Evolutionary conservation across 2,888 invertebrate species (phyloP).

Genomic region (Hoplodrina ambigua): DNA sequence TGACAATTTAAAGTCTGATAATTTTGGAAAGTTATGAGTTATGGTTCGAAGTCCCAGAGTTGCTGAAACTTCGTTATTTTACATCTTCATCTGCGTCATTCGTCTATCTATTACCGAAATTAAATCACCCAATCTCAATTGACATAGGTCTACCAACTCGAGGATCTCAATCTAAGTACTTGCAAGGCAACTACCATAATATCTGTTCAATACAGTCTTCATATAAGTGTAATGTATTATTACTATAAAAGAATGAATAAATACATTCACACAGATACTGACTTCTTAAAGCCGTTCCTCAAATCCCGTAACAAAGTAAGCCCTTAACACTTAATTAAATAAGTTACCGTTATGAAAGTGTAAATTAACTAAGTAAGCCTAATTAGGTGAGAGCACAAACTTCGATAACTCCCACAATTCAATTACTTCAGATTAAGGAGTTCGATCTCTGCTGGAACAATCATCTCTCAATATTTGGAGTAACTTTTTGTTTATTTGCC

Average conservation of each 20-base stretch:
- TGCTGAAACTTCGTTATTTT: background rate
- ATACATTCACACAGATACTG: too few relatives aligned
- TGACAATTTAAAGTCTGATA: slow-evolving; percentile 4
- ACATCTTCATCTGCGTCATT: background rate
- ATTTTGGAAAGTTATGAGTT: background rate
- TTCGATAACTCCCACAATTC: slow-evolving; percentile 48
- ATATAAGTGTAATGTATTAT: too few relatives aligned
- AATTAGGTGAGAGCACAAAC: slow-evolving; percentile 39
- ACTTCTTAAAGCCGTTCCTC: background rate
- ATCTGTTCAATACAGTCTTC: too few relatives aligned
- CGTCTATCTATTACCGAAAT: too few relatives aligned
- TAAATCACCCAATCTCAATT: too few relatives aligned
- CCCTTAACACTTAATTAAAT: slow-evolving; percentile 11
- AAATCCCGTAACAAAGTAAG: slow-evolving; percentile 3
- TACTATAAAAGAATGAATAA: background rate
- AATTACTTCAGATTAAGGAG: slow-evolving; percentile 44
- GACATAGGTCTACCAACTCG: too few relatives aligned
- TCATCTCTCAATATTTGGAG: slow-evolving; percentile 37
- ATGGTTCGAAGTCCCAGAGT: background rate
- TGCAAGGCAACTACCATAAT: background rate
- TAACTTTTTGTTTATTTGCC: slow-evolving; percentile 30
- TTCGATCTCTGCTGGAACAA: slow-evolving; percentile 43
- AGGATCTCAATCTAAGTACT: background rate
- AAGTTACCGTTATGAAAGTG: slow-evolving; percentile 46
- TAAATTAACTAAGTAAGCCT: slow-evolving; percentile 44